Conservation (phyloP, 1,140 invertebrate genomes). For the Philaenus spumarius region DNA sequence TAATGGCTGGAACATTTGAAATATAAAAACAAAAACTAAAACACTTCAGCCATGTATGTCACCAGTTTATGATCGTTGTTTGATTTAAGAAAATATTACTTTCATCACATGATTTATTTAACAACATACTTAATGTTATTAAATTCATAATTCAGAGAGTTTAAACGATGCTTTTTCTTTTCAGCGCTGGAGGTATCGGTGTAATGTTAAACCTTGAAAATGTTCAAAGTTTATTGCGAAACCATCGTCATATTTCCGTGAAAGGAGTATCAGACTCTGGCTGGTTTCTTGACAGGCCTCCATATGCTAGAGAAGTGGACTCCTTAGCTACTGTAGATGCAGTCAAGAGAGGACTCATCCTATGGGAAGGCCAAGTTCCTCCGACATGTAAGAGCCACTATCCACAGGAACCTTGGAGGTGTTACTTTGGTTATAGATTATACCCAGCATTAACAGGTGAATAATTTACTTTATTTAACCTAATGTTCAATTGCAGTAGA, state of each 20-base stretch:
- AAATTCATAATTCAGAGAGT: not conserved
- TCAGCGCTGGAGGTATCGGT: constrained; percentile 83
- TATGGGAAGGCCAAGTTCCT: constrained; percentile 80
- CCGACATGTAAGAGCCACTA: constrained; percentile 61
- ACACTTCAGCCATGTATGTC: too few species aligned
- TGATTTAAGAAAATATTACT: too few species aligned
- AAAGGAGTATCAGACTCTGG: constrained; percentile 82
- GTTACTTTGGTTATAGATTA: constrained; percentile 86
- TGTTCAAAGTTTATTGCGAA: constrained; percentile 57
- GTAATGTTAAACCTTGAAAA: constrained; percentile 86
- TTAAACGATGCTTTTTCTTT: constrained; percentile 15
- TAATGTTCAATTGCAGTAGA: too few species aligned
- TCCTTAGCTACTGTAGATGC: constrained; percentile 51
- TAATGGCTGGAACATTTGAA: too few species aligned
- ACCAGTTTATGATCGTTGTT: too few species aligned
- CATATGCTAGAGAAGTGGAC: constrained; percentile 46
- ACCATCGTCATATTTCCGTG: constrained; percentile 59
- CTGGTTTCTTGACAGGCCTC: constrained; percentile 86
- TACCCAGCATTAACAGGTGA: constrained; percentile 79
- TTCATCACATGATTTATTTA: not conserved
- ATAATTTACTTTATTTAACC: too few species aligned
- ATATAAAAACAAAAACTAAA: too few species aligned
- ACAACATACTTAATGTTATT: not conserved
- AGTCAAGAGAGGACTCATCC: constrained; percentile 65
- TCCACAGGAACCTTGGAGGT: constrained; percentile 73